Evolutionary conservation across 1,140 invertebrate species (phyloP), one percentile per base, ranked within the genome.

Genomic region (Calliphora vicina): DNA sequence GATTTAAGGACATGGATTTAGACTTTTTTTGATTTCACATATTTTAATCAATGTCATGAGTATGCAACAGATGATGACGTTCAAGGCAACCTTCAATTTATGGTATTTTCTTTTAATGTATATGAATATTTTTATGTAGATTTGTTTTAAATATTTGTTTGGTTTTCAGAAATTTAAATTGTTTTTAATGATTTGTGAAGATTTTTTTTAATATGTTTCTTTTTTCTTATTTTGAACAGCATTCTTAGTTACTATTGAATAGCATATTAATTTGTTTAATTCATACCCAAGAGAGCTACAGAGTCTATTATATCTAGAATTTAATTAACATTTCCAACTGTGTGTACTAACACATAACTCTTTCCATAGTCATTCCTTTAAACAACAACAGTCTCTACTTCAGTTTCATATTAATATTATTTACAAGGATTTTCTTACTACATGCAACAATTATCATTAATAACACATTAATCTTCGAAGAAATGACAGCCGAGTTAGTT

Each of bases 391-490:
- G 12, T 50, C 12, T 50, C 13, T 67, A 6, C 35, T 45, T 15
- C 17, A 45, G 20, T 78, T 78, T 42, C 42, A 43, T 45, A 78
- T 45, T 43, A 78, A 78, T 78, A 78, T 13, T 17, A 23, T 78
- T 78, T 78, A 23, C 74, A 43, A 23, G 20, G 35, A 43, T 43
- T 43, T 25, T 78, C 74, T 78, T 78, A 78, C 74, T 43, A 43
- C 23, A 67, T 67, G 61, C 61, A 67, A 35, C 73, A 76, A 43
- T 45, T 78, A 78, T 78, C 74, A 78, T 78, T 78, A 78, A 78
- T 78, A 78, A 23, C 35, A 8, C 74, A 78, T 78, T 78, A 78
- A 78, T 78, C 74, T 78, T 78, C 74, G n/a, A 43, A 29, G 10
- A 78, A 78, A 45, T 78, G 74, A 43, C 74, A 78, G 42, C n/a